Base-by-base conservation (phyloP, 2,113 vertebrate species). In the Salvelinus sp. region DNA sequence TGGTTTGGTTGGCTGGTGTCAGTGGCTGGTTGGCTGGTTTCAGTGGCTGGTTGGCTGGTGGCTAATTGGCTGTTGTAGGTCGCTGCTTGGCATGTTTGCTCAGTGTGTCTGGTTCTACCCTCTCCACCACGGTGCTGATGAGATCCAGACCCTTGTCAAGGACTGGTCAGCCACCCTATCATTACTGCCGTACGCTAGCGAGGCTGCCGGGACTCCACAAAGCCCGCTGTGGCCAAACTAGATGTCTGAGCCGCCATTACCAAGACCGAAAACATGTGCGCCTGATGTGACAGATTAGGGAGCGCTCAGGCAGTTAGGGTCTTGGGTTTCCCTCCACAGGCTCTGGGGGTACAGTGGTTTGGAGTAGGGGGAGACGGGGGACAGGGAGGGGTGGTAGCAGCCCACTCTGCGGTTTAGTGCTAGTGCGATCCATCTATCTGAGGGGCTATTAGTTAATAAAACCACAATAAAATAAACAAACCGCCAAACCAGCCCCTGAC, bases 391-490 rank as follows among this genome's bases (percentile, higher is more conserved):
- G 72, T 69, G 50, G 78, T 64, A 62, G 60, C 79, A 66, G 66
- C 54, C 72, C 14, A 33, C 82, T 74, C 73, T 76, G 76, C 6
- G 76, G 85, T 78, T 79, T 25, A 38, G 74, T 73, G 50, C 38
- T 0, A 67, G 76, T 76, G 76, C 23, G 64, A 76, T 81, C 73
- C 78, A 48, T 81, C 78, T 89, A 78, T 89, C 79, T 81, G 79
- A 81, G 79, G 84, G 82, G 67, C 73, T 77, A 81, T 86, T 87
- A 84, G 84, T 89, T 85, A 87, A 89, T 91, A 87, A 88, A 88
- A 90, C 82, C 85, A 72, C 77, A 83, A 82, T 83, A 83, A 90
- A 89, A 86, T 76, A 87, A 91, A 89, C 79, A 79, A 44, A 73
- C 70, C 79, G 71, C 73, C 71, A 88, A 83, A 86, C 70, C 75